Base-by-base conservation (phyloP, 2,113 vertebrate species). In the Coregonus clupeaformis region DNA sequence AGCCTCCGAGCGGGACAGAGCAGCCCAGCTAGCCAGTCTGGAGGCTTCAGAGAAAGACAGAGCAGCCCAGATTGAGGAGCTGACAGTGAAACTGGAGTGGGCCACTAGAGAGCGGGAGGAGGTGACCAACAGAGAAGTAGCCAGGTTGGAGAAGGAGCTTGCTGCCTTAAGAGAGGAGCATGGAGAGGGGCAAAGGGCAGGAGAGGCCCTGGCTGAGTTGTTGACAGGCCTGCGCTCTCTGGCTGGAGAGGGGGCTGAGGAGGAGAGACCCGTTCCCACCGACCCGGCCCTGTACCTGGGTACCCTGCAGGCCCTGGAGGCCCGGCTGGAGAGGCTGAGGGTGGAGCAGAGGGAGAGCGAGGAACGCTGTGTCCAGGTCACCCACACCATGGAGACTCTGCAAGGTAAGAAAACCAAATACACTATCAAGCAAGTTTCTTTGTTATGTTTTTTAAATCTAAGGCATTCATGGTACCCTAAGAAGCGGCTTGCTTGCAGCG, bases 381-480 rank as follows among this genome's bases (percentile, higher is more conserved):
- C 72, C 24, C 57, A 71, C 49, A 80, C 70, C 27, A 72, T 89
- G 76, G 84, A 90, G 1, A 76, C 83, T 4, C 84, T 95, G 5
- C 89, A 91, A 88, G 95, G 97, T 98, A 76, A 90, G 89, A 82
- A 24, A 59, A 25, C 62, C 30, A 4, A 70, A 22, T 13, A 14
- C 36, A 42, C 36, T 42, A 42, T 42, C 36, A 42, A 11, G 9
- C 36, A 42, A 11, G 36, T 42, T 42, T 9, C 9, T 9, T 11
- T 42, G 11, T 2, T 12, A 42, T 9, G 2, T 9, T 42, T 11
- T 42, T 2, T 12, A 36, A 36, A 2, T 4, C 49, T 1, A 16
- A 36, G 29, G 69, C 69, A 24, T 75, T 49, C 6, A 62, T 29
- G 16, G 52, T 47, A 59, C n/a, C 2, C 47, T 22, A 11, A 30